Percentiles rank a stretch among this genome's conserved stretches.
phyloP scores from a whole-genome alignment of 2,113 vertebrate species.

The Genyomyrus donnyi region DNA sequence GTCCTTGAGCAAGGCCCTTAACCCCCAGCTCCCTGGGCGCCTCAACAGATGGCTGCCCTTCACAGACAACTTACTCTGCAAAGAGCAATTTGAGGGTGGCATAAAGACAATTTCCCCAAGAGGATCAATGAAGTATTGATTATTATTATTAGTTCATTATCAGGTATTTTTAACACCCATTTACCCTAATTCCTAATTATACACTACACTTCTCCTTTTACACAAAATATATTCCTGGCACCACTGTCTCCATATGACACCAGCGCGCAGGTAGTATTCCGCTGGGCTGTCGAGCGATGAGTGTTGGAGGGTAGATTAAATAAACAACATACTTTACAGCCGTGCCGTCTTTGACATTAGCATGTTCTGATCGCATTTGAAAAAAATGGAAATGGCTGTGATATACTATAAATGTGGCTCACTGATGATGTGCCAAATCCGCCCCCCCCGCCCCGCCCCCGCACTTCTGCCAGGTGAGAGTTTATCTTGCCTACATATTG shows the following conservation, averaged over 20 bases:
- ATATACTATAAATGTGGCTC: neutral
- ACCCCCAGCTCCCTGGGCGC: too few species aligned
- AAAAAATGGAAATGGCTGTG: neutral
- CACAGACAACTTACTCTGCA: too few species aligned
- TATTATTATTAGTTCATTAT: neutral
- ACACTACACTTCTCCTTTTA: neutral
- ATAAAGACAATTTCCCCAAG: too few species aligned
- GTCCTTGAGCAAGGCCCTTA: too few species aligned
- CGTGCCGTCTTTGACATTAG: neutral
- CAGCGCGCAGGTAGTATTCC: neutral
- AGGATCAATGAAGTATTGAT: too few species aligned
- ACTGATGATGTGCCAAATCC: too few species aligned
- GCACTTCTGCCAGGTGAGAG: neutral
- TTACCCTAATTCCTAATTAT: neutral
- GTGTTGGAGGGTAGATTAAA: neutral
- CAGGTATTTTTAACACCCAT: neutral
- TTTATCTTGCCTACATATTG: neutral
- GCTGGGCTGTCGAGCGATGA: neutral
- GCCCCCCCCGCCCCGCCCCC: too few species aligned
- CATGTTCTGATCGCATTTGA: neutral
- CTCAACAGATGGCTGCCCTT: too few species aligned
- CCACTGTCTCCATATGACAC: neutral
- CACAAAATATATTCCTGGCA: neutral
- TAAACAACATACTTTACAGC: neutral
- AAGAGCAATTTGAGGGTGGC: too few species aligned